Conservation (phyloP, 2,888 invertebrate genomes). For the Eupithecia subfuscata region DNA sequence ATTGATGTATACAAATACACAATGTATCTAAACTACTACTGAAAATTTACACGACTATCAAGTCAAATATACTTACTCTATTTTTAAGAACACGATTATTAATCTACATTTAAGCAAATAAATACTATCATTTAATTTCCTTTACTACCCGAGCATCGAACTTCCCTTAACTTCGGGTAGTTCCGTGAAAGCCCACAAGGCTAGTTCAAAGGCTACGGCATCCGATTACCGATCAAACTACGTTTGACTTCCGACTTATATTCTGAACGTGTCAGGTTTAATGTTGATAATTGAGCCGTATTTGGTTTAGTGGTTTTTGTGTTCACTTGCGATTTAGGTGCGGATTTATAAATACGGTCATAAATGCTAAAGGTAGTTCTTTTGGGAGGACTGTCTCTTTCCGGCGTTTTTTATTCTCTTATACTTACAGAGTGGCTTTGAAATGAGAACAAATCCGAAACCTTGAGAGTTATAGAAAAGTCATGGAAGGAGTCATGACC, state of each 20-base stretch:
- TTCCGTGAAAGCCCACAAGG: slow-evolving; percentile 27
- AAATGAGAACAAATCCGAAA: not conserved
- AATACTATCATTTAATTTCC: no score
- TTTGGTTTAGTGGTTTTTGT: not conserved
- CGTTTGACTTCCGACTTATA: slow-evolving; percentile 24
- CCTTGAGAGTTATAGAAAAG: no score
- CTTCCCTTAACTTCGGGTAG: not conserved
- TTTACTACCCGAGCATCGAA: not conserved
- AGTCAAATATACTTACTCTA: no score
- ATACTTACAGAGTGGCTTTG: not conserved
- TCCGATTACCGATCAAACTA: slow-evolving; percentile 24
- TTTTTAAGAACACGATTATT: no score
- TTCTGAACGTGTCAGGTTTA: not conserved
- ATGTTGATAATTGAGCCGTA: not conserved
- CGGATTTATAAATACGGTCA: not conserved
- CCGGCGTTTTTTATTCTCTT: not conserved
- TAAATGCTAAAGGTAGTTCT: not conserved
- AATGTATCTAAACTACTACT: no score
- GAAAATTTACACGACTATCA: no score
- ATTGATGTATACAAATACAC: no score
- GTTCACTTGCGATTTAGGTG: not conserved
- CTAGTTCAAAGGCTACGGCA: slow-evolving; percentile 27
- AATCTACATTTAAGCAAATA: no score
- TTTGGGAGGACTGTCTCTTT: not conserved
- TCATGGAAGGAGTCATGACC: not conserved